A percentile compares a stretch with the other conserved stretches of the same genome.
Conservation (phyloP, 2,888 invertebrate species). For the Holacanthella duospinosa region DNA sequence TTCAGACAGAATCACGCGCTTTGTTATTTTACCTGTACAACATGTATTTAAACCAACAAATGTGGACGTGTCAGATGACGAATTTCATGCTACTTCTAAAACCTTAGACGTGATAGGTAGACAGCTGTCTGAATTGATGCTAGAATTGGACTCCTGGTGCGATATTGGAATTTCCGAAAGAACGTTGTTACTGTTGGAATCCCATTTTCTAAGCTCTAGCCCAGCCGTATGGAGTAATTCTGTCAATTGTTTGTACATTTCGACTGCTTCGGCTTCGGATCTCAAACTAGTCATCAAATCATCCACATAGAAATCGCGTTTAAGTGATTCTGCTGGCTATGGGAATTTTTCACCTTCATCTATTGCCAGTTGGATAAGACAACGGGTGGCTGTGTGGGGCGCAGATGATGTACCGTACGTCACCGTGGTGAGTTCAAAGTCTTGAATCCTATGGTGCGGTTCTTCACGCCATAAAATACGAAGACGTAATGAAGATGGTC, state of each 20-base stretch:
- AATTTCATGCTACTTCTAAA: conserved; percentile 16
- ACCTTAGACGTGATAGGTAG: conserved; percentile 12
- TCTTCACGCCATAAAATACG: conserved; percentile 40
- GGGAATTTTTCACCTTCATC: conserved; percentile 26
- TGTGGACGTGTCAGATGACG: conserved; percentile 7
- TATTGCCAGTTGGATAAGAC: conserved; percentile 34
- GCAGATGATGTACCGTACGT: conserved; percentile 40
- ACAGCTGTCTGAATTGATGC: conserved; percentile 3
- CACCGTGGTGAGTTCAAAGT: conserved; percentile 33
- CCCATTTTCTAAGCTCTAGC: conserved; percentile 17
- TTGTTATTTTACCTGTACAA: neutral
- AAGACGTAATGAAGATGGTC: conserved; percentile 38
- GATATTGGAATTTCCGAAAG: conserved; percentile 12
- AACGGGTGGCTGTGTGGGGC: conserved; percentile 24
- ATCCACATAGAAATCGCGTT: conserved; percentile 39
- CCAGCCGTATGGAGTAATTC: neutral
- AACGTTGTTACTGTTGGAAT: conserved; percentile 11
- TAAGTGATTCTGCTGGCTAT: conserved; percentile 18
- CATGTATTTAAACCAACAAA: neutral
- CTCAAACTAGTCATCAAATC: conserved; percentile 16
- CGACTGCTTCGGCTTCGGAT: conserved; percentile 2
- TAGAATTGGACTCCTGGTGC: neutral
- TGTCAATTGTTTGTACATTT: neutral
- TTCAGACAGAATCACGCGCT: conserved; percentile 26
- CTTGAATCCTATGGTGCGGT: conserved; percentile 22